Evolutionary conservation across 2,888 invertebrate genomes (phyloP).

Genomic region (Zygaena filipendulae): DNA sequence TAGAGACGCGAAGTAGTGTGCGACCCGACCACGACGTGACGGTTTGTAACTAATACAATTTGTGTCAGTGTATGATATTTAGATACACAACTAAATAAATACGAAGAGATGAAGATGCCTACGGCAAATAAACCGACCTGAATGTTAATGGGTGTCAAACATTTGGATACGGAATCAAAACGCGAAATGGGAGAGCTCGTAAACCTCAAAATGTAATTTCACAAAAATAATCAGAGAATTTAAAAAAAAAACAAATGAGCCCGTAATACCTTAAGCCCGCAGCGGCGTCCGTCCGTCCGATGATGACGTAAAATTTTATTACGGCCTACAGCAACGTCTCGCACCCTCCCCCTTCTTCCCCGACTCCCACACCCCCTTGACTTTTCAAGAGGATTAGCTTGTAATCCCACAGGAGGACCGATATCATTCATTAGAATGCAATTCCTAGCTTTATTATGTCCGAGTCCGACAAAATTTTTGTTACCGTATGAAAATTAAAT

Average conservation of each 20-base stretch:
- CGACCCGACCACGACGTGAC: too few species aligned
- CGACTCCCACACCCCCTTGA: slow-evolving; percentile 25
- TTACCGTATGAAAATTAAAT: background rate
- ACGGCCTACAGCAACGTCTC: slow-evolving; percentile 25
- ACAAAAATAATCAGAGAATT: slow-evolving; percentile 17
- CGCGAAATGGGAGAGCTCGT: too few species aligned
- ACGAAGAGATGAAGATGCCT: too few species aligned
- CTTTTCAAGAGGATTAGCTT: slow-evolving; percentile 62
- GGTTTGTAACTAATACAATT: too few species aligned
- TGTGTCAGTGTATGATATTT: too few species aligned
- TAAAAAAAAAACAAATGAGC: slow-evolving; percentile 13
- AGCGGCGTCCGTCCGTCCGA: slow-evolving; percentile 25
- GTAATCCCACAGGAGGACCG: slow-evolving; percentile 59
- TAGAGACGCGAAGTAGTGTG: too few species aligned
- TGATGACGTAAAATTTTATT: slow-evolving; percentile 60
- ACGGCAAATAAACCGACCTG: too few species aligned
- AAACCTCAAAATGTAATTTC: too few species aligned
- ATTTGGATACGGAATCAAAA: too few species aligned
- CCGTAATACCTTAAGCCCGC: slow-evolving; percentile 13
- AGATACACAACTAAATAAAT: too few species aligned
- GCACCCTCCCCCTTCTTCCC: slow-evolving; percentile 18
- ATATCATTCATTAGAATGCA: slow-evolving; percentile 62
- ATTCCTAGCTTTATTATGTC: slow-evolving; percentile 52
- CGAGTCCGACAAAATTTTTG: slow-evolving; percentile 33
- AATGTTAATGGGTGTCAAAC: too few species aligned